Evolutionary conservation across 2,113 vertebrate genomes (phyloP).

Genomic region (Vulpes lagopus): DNA sequence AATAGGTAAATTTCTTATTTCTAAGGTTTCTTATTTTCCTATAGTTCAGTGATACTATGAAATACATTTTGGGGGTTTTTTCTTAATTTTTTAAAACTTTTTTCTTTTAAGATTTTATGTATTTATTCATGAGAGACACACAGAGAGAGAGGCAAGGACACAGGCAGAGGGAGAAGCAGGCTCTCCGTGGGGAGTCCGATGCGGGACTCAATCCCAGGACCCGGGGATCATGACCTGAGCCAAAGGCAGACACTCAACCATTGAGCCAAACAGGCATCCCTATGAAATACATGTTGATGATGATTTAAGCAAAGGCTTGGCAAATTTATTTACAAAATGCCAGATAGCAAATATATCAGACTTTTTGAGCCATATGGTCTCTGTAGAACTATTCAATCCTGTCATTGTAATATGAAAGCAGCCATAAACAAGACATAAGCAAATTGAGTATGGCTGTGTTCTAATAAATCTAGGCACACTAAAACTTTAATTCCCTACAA

Average conservation of each 20-base stretch:
- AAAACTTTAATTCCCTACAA: not conserved
- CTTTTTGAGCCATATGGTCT: not conserved
- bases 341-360: not conserved
- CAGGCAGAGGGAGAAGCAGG: too few species aligned
- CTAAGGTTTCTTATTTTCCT: not conserved
- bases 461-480: not conserved
- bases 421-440: not conserved
- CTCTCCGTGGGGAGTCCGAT: too few species aligned
- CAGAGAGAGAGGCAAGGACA: too few species aligned
- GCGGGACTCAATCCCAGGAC: too few species aligned
- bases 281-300: not conserved
- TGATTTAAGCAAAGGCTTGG: not conserved
- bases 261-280: too few species aligned
- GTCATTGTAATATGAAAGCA: not conserved
- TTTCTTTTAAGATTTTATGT: too few species aligned
- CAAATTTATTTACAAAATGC: not conserved
- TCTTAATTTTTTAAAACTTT: too few species aligned
- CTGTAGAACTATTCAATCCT: not conserved
- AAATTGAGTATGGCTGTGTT: not conserved
- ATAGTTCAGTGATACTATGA: not conserved
- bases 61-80: not conserved
- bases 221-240: too few species aligned
- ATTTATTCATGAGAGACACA: too few species aligned
- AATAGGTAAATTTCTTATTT: not conserved
- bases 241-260: too few species aligned